These are phyloP conservation scores for Macheiramphus alcinus DNA, from an alignment of 2,113 vertebrate species.

Conservation along the genomic window DNA sequence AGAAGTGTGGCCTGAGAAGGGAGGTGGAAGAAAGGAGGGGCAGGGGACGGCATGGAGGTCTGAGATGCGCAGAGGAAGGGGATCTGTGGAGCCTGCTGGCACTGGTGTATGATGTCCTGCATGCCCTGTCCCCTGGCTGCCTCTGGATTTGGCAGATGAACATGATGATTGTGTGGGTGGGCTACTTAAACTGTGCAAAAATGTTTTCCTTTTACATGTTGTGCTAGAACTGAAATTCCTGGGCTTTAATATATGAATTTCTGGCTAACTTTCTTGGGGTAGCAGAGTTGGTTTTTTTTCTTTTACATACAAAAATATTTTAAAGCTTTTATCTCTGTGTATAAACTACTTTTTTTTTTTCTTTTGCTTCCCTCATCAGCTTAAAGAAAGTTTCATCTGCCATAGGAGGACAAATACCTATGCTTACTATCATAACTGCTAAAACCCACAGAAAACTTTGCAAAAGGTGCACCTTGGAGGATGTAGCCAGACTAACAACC, in stretches of 20 bases:
- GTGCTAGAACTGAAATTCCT: not conserved
- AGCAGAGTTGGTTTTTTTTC: not conserved
- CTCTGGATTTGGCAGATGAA: not conserved
- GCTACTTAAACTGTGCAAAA: not conserved
- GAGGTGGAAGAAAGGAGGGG: not conserved
- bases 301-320: not conserved
- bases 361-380: not conserved
- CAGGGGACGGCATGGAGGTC: not conserved
- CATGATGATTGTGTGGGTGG: not conserved
- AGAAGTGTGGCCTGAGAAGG: not conserved
- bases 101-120: not conserved
- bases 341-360: not conserved
- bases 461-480: not conserved
- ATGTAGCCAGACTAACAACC: not conserved
- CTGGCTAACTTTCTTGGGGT: not conserved
- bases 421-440: not conserved
- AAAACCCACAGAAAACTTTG: not conserved
- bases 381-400: not conserved
- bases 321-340: not conserved
- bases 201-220: not conserved
- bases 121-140: not conserved
- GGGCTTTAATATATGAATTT: not conserved
- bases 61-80: not conserved
- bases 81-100: not conserved
- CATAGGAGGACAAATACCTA: not conserved